Percentiles rank a stretch among this genome's conserved stretches.
phyloP scores from a whole-genome alignment of 2,113 vertebrate genomes.

The Scomber japonicus region DNA sequence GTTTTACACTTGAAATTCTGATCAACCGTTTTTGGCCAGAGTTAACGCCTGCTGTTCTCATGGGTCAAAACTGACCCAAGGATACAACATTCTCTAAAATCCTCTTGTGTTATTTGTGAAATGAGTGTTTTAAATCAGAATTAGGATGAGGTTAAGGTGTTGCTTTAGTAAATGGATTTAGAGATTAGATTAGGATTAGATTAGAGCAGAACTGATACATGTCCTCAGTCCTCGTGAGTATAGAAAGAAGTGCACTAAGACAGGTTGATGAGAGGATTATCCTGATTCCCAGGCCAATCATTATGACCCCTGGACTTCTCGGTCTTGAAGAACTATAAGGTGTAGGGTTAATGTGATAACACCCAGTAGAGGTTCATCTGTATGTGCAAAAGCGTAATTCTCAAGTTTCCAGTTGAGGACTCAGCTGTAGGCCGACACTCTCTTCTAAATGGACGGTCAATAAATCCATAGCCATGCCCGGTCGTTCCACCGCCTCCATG shows the following conservation, averaged over 20 bases:
- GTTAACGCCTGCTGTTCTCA: too few relatives aligned
- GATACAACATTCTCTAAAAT: background rate
- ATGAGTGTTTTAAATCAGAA: background rate
- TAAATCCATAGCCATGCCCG: conserved; percentile 65
- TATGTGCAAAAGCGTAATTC: conserved; percentile 40
- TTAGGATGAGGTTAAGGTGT: background rate
- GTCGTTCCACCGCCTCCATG: conserved; percentile 48
- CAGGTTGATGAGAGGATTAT: conserved; percentile 30
- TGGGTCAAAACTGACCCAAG: too few relatives aligned
- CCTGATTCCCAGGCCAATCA: conserved; percentile 7
- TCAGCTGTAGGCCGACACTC: conserved; percentile 58
- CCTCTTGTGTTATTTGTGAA: background rate
- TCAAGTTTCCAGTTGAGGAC: conserved; percentile 40
- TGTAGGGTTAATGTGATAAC: conserved; percentile 13
- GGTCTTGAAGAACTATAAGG: conserved; percentile 21
- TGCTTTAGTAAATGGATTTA: conserved; percentile 11
- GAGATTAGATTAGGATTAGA: conserved; percentile 28
- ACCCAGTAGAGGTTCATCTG: conserved; percentile 9
- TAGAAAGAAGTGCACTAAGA: conserved; percentile 1
- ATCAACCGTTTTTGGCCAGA: too few relatives aligned
- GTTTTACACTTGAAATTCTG: too few relatives aligned
- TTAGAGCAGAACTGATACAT: conserved; percentile 11
- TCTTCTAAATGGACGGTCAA: conserved; percentile 59
- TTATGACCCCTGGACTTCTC: conserved; percentile 5
- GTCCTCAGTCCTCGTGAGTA: background rate